A percentile compares a stretch with the other conserved stretches of the same genome.
phyloP scores from a whole-genome alignment of 2,113 vertebrate genomes.

The Clarias macrocephalus region DNA sequence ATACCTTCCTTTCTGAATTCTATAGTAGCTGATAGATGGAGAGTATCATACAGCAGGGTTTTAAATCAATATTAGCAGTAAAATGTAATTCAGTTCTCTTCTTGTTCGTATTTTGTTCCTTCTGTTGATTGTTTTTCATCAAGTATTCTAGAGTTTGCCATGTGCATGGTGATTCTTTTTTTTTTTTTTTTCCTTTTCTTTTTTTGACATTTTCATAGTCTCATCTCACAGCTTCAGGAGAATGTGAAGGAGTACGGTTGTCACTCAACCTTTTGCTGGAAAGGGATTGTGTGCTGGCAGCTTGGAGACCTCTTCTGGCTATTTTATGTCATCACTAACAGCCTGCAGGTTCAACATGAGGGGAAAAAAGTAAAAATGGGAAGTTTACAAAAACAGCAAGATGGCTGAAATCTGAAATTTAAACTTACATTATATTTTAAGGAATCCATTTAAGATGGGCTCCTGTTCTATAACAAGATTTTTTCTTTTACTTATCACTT shows the following conservation, averaged over 20 bases:
- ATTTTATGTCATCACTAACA: background rate
- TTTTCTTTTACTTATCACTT: background rate
- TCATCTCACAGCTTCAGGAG: conserved; percentile 21
- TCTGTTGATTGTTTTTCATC: conserved; percentile 3
- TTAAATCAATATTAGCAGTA: background rate
- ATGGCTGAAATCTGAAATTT: background rate
- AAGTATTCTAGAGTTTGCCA: background rate
- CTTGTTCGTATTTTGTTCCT: conserved; percentile 5
- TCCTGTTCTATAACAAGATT: background rate
- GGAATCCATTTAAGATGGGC: background rate
- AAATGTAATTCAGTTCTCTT: background rate
- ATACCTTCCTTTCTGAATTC: conserved; percentile 14
- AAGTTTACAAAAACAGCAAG: background rate
- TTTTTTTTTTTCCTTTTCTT: background rate
- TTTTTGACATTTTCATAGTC: background rate
- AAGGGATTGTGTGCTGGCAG: conserved; percentile 8
- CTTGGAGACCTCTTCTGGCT: conserved; percentile 48
- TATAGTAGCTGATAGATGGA: conserved; percentile 16
- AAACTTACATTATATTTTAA: conserved; percentile 10
- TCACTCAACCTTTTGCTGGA: conserved; percentile 11
- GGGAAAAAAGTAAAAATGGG: background rate
- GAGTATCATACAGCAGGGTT: conserved; percentile 22
- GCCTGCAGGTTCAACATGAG: background rate
- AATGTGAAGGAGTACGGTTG: background rate
- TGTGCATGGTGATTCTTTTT: background rate